These are phyloP conservation scores for Oscheius sp. DNA, from an alignment of 2,888 invertebrate species.

Conservation along the genomic window DNA sequence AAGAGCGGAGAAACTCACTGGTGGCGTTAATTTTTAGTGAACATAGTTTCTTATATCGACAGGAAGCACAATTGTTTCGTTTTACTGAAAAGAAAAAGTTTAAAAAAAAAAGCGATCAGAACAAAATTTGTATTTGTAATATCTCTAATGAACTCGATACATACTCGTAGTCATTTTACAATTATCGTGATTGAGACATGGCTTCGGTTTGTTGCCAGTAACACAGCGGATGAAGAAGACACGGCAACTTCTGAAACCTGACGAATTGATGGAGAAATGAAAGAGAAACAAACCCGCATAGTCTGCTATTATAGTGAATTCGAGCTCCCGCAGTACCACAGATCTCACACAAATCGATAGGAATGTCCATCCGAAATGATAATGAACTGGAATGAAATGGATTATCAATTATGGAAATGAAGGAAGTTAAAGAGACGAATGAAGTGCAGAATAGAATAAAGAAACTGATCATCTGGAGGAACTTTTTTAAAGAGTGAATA, in stretches of 20 bases:
- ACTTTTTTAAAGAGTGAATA: too few relatives aligned
- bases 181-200: neutral
- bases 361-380: neutral
- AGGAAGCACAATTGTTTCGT: neutral
- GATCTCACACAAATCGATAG: neutral
- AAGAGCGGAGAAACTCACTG: neutral
- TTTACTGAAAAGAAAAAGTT: neutral
- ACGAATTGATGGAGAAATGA: neutral
- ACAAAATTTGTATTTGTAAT: neutral
- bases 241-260: neutral
- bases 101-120: neutral
- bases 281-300: neutral
- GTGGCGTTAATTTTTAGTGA: slow-evolving; percentile 1
- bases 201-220: neutral
- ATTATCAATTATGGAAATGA: neutral
- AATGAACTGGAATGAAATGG: neutral
- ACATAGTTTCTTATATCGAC: neutral
- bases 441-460: neutral
- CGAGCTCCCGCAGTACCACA: neutral
- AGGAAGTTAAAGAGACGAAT: neutral
- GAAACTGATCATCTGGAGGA: too few relatives aligned
- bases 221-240: slow-evolving; percentile 11
- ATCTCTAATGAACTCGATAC: neutral
- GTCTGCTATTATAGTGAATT: neutral
- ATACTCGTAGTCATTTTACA: neutral